Base-by-base conservation (phyloP, 2,797 vertebrate species). In the Aratinga solstitialis region DNA sequence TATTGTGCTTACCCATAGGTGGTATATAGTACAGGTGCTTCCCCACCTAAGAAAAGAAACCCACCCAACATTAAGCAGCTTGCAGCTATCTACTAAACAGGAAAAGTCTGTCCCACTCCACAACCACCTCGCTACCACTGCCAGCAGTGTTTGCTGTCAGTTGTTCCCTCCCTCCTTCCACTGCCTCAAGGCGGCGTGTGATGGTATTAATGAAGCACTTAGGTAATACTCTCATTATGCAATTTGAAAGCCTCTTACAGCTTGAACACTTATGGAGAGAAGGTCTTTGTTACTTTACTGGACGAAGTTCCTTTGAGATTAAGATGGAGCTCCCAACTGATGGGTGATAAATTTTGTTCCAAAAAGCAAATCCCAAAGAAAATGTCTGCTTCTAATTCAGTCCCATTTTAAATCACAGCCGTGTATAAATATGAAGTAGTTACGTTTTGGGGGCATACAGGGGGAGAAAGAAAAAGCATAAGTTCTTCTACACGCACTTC, bases 201-300 rank as follows among this genome's bases (percentile, higher is more conserved):
- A 40, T 61, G 47, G 48, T 50, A 36, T 77, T 92, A 95, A 82
- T 42, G 83, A 93, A 94, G 61, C 45, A 16, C 68, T 95, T 96
- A 74, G 9, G 56, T 90, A 92, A 89, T 84, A 74, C 68, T 83
- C 45, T 88, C 69, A 66, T 90, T 47, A 51, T 13, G 50, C 83
- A 87, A 67, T 81, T 73, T 24, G 67, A 97, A 97, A 95, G 86
- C 93, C n/a, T 95, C 90, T 96, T 95, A 66, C 12, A 73, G 56
- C 75, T 68, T 59, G 79, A 91, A 81, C 79, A 83, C 79, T 93
- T 74, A 83, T 66, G 38, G 86, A 95, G 61, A 89, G 61, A 23
- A 73, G 48, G 53, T 34, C 68, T 84, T 95, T 90, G 90, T 95
- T 95, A 54, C 61, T 94, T 81, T 3, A 8, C 43, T 24, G 36